A percentile compares a stretch with the other conserved stretches of the same genome.
These are phyloP conservation scores for Agapornis roseicollis DNA, from an alignment of 2,113 vertebrate genomes.

Conservation along the genomic window DNA sequence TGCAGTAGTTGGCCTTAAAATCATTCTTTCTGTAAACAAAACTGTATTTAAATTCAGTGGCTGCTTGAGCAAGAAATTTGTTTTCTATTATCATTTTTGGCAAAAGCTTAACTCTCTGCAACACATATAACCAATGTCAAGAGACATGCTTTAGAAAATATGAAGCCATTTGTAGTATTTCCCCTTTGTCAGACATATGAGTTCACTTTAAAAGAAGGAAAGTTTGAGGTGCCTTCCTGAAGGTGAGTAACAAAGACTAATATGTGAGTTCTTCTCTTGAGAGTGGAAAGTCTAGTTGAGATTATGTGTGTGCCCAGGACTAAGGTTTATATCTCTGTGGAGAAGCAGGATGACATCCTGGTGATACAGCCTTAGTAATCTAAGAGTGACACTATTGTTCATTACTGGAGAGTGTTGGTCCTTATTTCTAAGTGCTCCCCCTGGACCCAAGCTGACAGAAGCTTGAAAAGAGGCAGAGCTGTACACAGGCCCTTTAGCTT, in stretches of 20 bases:
- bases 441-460: not conserved
- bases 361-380: not conserved
- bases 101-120: not conserved
- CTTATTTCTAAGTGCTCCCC: not conserved
- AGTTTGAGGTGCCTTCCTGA: not conserved
- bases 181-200: not conserved
- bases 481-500: not conserved
- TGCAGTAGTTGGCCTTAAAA: not conserved
- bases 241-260: not conserved
- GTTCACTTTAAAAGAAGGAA: not conserved
- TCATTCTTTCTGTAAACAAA: not conserved
- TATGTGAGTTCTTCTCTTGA: not conserved
- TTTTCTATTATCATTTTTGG: not conserved
- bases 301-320: not conserved
- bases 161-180: not conserved
- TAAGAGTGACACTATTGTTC: not conserved
- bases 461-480: not conserved
- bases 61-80: not conserved
- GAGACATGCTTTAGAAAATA: not conserved
- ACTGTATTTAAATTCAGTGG: not conserved
- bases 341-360: not conserved
- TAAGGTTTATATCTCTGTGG: not conserved
- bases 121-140: not conserved
- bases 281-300: not conserved
- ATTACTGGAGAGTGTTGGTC: not conserved